Base-by-base conservation (phyloP, 1,140 invertebrate species). In the Philopotamus ludificatus region DNA sequence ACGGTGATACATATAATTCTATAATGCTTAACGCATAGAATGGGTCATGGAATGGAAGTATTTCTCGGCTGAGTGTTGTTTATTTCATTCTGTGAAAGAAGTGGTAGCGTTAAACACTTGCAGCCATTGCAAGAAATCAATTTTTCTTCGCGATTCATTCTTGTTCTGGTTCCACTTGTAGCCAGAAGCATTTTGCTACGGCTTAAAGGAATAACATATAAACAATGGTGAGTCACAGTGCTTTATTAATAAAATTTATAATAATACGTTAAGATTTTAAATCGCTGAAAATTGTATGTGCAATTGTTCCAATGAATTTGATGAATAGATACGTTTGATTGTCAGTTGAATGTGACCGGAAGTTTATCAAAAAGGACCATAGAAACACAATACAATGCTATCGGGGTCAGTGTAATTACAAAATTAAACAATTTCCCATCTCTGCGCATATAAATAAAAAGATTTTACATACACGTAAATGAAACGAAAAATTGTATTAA, bases 81-180 rank as follows among this genome's bases (percentile, higher is more conserved):
- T 34, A n/a, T n/a, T n/a, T n/a, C n/a, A 7, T 7, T 12, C 28
- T 34, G 4, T 34, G 12, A 34, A 34, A 34, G 28, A 34, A 34
- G 12, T 34, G 12, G 28, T 12, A 7, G 12, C 28, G 12, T 34
- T 34, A 26, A 15, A n/a, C 53, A 57, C 25, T n/a, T 7, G 53
- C 28, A 25, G 10, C 8, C 20, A 10, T 47, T 42, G 41, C 57
- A 47, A 41, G 41, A 28, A 60, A 60, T 60, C 57, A 60, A 60
- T 60, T 60, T 42, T 22, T 21, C 57, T 57, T 57, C 41, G 57
- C 25, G n/a, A n/a, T n/a, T 60, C 57, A 60, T 60, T 60, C 57
- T 22, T 21, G 26, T 60, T 60, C 20, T 20, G 25, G 45, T 60
- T 60, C 42, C 42, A 23, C 20, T n/a, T 4, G 26, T 2, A 23